A percentile compares a stretch with the other conserved stretches of the same genome.
These are phyloP conservation scores for Crossoptilon crossoptilon DNA, from an alignment of 2,797 vertebrate species.

Conservation along the genomic window DNA sequence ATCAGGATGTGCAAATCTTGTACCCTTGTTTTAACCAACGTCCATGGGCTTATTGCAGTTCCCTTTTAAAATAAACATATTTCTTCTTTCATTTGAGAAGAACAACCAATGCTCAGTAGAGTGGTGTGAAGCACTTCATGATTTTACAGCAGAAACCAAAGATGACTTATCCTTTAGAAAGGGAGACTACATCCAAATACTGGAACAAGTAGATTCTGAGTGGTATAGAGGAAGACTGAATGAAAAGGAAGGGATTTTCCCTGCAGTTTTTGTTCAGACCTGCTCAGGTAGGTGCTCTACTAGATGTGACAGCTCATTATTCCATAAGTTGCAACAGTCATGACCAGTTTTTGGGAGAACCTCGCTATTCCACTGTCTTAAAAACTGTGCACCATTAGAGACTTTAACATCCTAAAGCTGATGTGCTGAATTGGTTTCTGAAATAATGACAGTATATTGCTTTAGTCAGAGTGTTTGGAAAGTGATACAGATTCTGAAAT, in stretches of 20 bases:
- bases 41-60: background rate
- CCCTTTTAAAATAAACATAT: conserved; percentile 42
- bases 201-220: conserved; percentile 81
- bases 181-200: conserved; percentile 89
- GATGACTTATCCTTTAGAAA: conserved; percentile 88
- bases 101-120: conserved; percentile 64
- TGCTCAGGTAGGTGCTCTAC: conserved; percentile 80
- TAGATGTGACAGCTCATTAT: background rate
- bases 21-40: conserved; percentile 21
- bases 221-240: conserved; percentile 90
- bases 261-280: conserved; percentile 84
- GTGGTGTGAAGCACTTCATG: conserved; percentile 91
- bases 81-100: conserved; percentile 66
- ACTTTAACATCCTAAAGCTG: background rate
- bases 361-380: background rate
- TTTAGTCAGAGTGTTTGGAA: background rate
- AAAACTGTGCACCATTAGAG: background rate
- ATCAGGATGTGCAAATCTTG: background rate
- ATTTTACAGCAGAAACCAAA: conserved; percentile 86
- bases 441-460: background rate
- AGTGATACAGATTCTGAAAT: background rate
- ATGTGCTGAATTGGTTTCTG: background rate
- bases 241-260: conserved; percentile 90
- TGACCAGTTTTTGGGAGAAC: background rate
- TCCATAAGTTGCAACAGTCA: background rate